Base-by-base conservation (phyloP, 2,888 invertebrate species). In the Anthophora plumipes region DNA sequence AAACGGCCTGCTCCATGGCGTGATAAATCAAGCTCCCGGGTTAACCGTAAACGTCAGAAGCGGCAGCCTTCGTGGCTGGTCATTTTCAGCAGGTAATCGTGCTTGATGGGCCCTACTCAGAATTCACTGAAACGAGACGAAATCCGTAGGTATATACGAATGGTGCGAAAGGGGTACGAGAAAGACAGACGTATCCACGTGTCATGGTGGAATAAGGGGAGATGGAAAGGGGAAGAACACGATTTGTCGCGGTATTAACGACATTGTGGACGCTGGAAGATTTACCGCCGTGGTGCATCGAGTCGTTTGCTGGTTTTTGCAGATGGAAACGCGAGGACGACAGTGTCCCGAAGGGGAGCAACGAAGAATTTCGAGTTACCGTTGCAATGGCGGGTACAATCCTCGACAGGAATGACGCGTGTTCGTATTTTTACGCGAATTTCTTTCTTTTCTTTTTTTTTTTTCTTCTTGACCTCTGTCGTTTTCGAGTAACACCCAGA, bases 21-120 rank as follows among this genome's bases (percentile, higher is more conserved):
- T 39, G 77, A 81, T 83, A 83, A 81, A 83, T 83, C 83, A 83
- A 77, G 71, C 70, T 74, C 57, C 61, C 46, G 68, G 77, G 64
- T 57, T 76, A 83, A 77, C 77, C 77, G 81, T 83, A 77, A 83
- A 81, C 74, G 83, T 83, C 81, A 75, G 74, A 22, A 59, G 50
- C 74, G 55, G 68, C 74, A 74, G 71, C 55, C 74, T 67, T 63
- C 81, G 68, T 60, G 77, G 50, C 50, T 67, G 74, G 77, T 71
- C 77, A 72, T 81, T 83, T 83, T 83, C 81, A 74, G 54, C 77
- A 63, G 77, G 74, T 75, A 81, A 81, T 81, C 74, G 64, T 25
- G 54, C 70, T 41, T 68, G 77, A 77, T 77, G 77, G 67, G 20
- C 25, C n/a, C 66, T 43, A 48, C 67, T 77, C 70, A 54, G 52